Percentiles rank a stretch among this genome's conserved stretches.
These are phyloP conservation scores for Streblospio benedicti DNA, from an alignment of 1,140 invertebrate genomes.

Conservation along the genomic window DNA sequence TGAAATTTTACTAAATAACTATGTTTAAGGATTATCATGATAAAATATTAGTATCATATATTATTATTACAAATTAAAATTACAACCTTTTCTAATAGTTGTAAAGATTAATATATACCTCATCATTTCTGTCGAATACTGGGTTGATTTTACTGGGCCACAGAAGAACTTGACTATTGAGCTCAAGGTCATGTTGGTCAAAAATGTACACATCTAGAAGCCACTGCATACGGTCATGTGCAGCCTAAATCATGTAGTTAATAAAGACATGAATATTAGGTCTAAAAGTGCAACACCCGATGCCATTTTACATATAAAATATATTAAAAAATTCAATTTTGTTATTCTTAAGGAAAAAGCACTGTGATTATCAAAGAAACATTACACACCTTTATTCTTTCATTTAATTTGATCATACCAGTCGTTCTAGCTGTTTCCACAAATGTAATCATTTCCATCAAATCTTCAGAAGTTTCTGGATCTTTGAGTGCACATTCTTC, in stretches of 20 bases:
- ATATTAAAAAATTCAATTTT: too few relatives aligned
- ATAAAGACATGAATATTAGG: too few relatives aligned
- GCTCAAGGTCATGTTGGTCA: constrained; percentile 38
- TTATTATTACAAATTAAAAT: neutral
- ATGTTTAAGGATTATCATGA: too few relatives aligned
- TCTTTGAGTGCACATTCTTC: constrained; percentile 33
- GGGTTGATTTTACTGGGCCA: constrained; percentile 44
- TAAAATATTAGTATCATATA: too few relatives aligned
- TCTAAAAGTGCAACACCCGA: too few relatives aligned
- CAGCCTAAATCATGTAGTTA: constrained; percentile 24
- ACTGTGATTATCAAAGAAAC: too few relatives aligned
- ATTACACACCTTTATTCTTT: constrained; percentile 30
- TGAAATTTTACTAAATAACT: too few relatives aligned
- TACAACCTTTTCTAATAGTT: neutral
- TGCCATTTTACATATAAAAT: too few relatives aligned
- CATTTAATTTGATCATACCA: constrained; percentile 38
- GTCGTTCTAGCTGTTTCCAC: constrained; percentile 37
- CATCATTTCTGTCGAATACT: constrained; percentile 45
- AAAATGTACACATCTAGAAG: constrained; percentile 45
- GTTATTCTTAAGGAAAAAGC: neutral
- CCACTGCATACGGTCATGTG: constrained; percentile 38
- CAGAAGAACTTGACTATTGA: constrained; percentile 44
- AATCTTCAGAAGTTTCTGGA: constrained; percentile 42
- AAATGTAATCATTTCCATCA: constrained; percentile 42
- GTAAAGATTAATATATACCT: constrained; percentile 30